Conservation (phyloP, 2,113 vertebrate species). For the Chascanopsetta lugubris region DNA sequence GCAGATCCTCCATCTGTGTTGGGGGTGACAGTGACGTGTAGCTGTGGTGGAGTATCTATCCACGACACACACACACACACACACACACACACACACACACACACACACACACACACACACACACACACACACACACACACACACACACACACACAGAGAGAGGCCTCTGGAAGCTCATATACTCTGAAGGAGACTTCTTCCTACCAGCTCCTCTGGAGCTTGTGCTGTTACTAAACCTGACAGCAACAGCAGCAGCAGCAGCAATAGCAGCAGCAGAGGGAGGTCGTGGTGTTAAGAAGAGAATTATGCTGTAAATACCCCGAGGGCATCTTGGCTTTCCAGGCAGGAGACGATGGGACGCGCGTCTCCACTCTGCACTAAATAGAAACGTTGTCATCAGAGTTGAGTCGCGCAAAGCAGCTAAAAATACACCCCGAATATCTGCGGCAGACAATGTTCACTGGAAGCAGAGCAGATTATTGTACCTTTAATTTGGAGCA, state of each 20-base stretch:
- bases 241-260: conserved; percentile 66
- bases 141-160: conserved; percentile 60
- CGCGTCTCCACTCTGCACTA: conserved; percentile 33
- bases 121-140: conserved; percentile 57
- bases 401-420: conserved; percentile 18
- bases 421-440: neutral
- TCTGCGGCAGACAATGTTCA: conserved; percentile 1
- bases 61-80: conserved; percentile 60
- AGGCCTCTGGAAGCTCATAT: conserved; percentile 52
- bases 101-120: conserved; percentile 63
- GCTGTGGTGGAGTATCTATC: conserved; percentile 54
- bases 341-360: conserved; percentile 38
- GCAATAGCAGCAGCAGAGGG: conserved; percentile 61
- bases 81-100: conserved; percentile 57
- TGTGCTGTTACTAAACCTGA: conserved; percentile 73
- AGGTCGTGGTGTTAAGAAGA: conserved; percentile 72
- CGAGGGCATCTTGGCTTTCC: conserved; percentile 41
- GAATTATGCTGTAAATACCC: conserved; percentile 71
- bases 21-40: conserved; percentile 62
- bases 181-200: conserved; percentile 59
- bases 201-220: conserved; percentile 50
- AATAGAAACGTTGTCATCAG: conserved; percentile 47
- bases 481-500: neutral
- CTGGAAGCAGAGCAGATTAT: neutral
- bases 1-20: conserved; percentile 74